Evolutionary conservation across 2,113 vertebrate genomes (phyloP).

Genomic region (Phalacrocorax brasilianus): DNA sequence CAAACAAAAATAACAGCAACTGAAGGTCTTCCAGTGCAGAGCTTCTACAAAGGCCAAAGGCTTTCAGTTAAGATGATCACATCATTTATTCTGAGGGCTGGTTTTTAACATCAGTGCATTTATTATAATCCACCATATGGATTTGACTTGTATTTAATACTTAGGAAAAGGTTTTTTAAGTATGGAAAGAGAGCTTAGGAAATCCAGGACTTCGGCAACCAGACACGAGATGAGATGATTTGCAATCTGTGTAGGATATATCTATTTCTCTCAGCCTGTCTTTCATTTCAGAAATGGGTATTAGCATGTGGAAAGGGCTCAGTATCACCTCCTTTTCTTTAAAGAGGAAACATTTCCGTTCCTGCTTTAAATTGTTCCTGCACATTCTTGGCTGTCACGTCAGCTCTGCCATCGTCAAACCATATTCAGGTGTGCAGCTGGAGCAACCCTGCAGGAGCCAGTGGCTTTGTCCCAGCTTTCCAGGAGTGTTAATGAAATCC

Average conservation of each 20-base stretch:
- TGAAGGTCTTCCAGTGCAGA: background rate
- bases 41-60: background rate
- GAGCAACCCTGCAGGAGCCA: background rate
- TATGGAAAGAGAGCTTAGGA: slow-evolving; percentile 24
- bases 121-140: background rate
- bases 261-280: background rate
- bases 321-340: background rate
- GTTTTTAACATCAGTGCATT: background rate
- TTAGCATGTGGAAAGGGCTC: background rate
- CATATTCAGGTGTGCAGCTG: background rate
- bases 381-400: background rate
- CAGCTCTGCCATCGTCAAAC: background rate
- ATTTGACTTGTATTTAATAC: slow-evolving; percentile 40
- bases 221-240: background rate
- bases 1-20: background rate
- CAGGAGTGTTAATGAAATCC: background rate
- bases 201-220: background rate
- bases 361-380: background rate
- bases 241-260: background rate
- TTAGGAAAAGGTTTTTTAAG: slow-evolving; percentile 5
- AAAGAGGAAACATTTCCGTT: background rate
- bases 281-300: background rate
- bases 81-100: background rate
- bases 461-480: background rate
- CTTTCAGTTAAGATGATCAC: background rate